Conservation (phyloP, 2,888 invertebrate species). For the Argyresthia albistria region DNA sequence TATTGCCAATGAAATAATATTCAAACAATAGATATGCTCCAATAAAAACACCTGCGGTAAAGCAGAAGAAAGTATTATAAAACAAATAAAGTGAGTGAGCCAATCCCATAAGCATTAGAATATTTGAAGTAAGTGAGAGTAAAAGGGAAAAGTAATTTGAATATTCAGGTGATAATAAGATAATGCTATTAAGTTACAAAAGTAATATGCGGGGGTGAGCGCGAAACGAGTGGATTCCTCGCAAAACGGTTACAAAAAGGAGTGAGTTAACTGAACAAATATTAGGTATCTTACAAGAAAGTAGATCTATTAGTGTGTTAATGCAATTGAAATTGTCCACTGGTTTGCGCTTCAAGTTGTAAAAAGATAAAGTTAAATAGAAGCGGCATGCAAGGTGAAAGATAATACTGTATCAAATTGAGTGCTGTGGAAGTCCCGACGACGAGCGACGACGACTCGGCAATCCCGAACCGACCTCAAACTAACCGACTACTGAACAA, state of each 20-base stretch:
- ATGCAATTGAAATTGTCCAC: slow-evolving; percentile 19
- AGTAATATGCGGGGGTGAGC: slow-evolving; percentile 40
- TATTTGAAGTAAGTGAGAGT: slow-evolving; percentile 38
- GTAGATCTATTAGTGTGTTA: no score
- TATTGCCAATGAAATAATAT: no score
- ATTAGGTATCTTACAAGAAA: not conserved
- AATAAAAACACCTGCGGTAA: no score
- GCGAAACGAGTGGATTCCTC: slow-evolving; percentile 37
- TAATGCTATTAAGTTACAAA: slow-evolving; percentile 44
- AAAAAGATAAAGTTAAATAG: slow-evolving; percentile 40
- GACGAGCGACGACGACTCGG: slow-evolving; percentile 51
- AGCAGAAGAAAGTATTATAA: slow-evolving; percentile 24
- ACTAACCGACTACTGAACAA: slow-evolving; percentile 66
- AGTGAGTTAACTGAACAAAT: slow-evolving; percentile 2
- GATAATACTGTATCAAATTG: slow-evolving; percentile 48
- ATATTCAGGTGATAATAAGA: slow-evolving; percentile 24
- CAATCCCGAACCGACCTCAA: slow-evolving; percentile 46
- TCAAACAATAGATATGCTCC: no score
- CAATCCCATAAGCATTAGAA: slow-evolving; percentile 25
- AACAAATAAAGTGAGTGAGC: slow-evolving; percentile 32
- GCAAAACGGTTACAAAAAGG: slow-evolving; percentile 10
- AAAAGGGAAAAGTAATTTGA: slow-evolving; percentile 33
- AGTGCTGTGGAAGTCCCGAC: slow-evolving; percentile 52
- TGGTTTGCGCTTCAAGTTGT: slow-evolving; percentile 31
- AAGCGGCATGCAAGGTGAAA: slow-evolving; percentile 68